phyloP scores from a whole-genome alignment of 2,888 invertebrate species.

The Meta bourneti region DNA sequence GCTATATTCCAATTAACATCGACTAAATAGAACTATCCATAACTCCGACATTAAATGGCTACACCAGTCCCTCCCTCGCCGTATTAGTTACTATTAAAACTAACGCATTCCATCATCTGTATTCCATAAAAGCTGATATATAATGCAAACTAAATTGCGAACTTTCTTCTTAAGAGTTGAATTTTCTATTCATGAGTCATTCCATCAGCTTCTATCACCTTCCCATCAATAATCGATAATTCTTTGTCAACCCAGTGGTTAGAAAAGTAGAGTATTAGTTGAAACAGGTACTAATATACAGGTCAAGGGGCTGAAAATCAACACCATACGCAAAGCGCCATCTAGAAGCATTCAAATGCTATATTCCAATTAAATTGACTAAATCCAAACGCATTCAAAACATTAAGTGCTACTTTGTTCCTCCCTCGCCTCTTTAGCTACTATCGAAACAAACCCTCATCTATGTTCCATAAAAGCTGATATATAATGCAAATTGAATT shows the following conservation, averaged over 20 bases:
- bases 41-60: neutral
- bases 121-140: neutral
- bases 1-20: no score
- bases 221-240: constrained; percentile 27
- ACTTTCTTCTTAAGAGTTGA: neutral
- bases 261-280: neutral
- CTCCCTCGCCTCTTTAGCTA: neutral
- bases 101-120: neutral
- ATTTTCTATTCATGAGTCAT: constrained; percentile 7
- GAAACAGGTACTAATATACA: no score
- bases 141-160: neutral
- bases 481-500: neutral
- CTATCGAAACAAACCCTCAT: neutral
- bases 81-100: neutral
- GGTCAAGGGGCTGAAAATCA: no score
- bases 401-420: neutral
- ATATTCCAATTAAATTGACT: neutral
- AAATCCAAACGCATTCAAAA: neutral
- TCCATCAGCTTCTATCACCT: neutral
- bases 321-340: no score
- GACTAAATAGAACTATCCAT: neutral
- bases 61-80: neutral
- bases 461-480: neutral
- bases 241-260: constrained; percentile 11
- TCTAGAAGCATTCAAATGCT: no score